phyloP scores from a whole-genome alignment of 2,888 invertebrate genomes.

The Heliconius erato region DNA sequence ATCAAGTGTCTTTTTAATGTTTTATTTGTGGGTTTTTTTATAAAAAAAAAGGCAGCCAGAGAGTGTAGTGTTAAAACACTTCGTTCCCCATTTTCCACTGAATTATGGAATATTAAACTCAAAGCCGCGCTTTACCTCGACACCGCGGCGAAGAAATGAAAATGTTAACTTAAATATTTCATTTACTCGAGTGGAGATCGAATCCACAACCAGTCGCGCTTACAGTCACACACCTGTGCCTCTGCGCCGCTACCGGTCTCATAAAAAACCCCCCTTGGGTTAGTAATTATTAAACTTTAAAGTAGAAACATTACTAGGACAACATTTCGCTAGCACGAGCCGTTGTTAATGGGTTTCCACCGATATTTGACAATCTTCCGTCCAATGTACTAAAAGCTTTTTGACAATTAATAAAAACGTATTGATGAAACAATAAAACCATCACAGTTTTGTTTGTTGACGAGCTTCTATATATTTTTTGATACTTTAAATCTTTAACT shows the following conservation, averaged over 20 bases:
- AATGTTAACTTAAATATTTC: too few species aligned
- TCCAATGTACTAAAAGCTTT: conserved; percentile 79
- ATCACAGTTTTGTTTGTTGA: conserved; percentile 39
- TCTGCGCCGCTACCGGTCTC: not conserved
- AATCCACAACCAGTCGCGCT: too few species aligned
- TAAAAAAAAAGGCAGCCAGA: too few species aligned
- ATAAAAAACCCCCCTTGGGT: not conserved
- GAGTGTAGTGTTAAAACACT: too few species aligned
- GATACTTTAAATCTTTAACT: not conserved
- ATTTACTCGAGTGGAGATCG: too few species aligned
- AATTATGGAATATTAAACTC: too few species aligned
- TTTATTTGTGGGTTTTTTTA: not conserved
- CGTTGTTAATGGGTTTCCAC: conserved; percentile 76
- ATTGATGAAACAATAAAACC: conserved; percentile 51
- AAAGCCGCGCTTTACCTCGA: too few species aligned
- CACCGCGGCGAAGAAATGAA: too few species aligned
- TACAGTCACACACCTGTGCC: too few species aligned
- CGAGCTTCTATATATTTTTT: not conserved
- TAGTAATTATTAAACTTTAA: conserved; percentile 1
- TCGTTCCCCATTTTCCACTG: too few species aligned
- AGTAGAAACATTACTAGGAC: conserved; percentile 15
- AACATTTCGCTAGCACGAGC: conserved; percentile 43
- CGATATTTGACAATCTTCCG: conserved; percentile 70
- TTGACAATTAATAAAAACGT: conserved; percentile 74
- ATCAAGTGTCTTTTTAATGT: not conserved